Percentiles rank a stretch among this genome's conserved stretches.
These are phyloP conservation scores for Epinotia brunnichana DNA, from an alignment of 2,888 invertebrate genomes.

Conservation along the genomic window DNA sequence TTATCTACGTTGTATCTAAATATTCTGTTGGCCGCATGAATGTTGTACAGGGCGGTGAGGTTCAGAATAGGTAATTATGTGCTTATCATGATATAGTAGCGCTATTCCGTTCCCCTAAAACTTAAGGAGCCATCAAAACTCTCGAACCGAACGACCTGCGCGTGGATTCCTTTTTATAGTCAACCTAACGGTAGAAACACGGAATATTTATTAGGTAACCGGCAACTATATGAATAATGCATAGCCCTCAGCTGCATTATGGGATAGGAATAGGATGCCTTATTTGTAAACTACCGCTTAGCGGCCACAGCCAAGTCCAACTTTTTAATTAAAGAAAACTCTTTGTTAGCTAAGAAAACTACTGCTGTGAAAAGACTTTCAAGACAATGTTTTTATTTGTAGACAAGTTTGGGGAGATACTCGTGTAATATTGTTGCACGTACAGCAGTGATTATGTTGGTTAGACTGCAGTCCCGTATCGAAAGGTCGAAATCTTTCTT, in stretches of 20 bases:
- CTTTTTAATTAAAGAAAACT: constrained; percentile 39
- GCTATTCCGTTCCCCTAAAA: constrained; percentile 36
- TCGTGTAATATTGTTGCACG: neutral
- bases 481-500: too few species aligned
- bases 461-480: too few species aligned
- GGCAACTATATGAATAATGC: constrained; percentile 52
- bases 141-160: constrained; percentile 34
- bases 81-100: constrained; percentile 34
- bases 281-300: constrained; percentile 42
- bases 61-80: constrained; percentile 34
- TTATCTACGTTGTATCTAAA: constrained; percentile 18
- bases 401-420: neutral
- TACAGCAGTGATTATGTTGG: neutral
- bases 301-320: constrained; percentile 26
- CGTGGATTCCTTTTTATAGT: constrained; percentile 44
- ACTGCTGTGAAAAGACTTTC: constrained; percentile 10
- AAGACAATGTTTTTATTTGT: constrained; percentile 15
- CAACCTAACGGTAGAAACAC: constrained; percentile 45
- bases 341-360: constrained; percentile 25
- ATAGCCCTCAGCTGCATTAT: constrained; percentile 51
- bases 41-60: constrained; percentile 28
- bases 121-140: constrained; percentile 40
- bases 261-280: constrained; percentile 40
- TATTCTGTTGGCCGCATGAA: constrained; percentile 23
- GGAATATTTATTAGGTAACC: constrained; percentile 54